phyloP scores from a whole-genome alignment of 37 sponge, comb jelly and placozoan species.

The Dysidea cf. avara region DNA sequence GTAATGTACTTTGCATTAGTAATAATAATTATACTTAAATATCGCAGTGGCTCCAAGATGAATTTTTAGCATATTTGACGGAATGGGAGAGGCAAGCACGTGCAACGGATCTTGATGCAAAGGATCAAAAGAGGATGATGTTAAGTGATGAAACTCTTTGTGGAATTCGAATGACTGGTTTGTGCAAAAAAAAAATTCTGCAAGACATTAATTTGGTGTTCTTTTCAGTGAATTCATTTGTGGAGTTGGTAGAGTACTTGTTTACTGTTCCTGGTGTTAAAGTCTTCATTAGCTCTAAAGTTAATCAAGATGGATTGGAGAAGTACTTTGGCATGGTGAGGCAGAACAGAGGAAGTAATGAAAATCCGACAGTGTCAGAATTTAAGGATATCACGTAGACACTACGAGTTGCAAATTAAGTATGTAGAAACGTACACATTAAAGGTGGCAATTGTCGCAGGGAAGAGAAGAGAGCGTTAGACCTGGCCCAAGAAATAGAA shows the following conservation, averaged over 20 bases:
- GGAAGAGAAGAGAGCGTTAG: too few species aligned
- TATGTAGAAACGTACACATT: background rate
- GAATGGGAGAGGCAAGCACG: background rate
- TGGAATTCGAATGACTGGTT: too few species aligned
- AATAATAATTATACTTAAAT: background rate
- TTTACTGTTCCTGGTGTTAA: conserved; percentile 3
- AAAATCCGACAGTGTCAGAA: background rate
- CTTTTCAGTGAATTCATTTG: background rate
- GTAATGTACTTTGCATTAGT: too few species aligned
- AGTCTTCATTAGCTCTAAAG: background rate
- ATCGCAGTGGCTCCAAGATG: background rate
- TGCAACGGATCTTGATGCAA: too few species aligned
- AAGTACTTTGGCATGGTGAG: background rate
- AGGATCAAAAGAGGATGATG: too few species aligned
- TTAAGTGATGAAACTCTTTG: too few species aligned
- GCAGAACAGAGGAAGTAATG: background rate
- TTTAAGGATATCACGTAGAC: background rate
- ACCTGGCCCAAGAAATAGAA: too few species aligned
- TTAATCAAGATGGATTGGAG: conserved; percentile 3
- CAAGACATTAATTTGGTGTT: too few species aligned
- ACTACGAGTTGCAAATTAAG: background rate
- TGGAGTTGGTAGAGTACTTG: background rate
- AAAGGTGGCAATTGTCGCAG: background rate
- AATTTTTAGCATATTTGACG: background rate
- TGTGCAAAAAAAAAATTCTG: too few species aligned